These are phyloP conservation scores for Ennomos quercinarius DNA, from an alignment of 2,888 invertebrate species.

Conservation along the genomic window DNA sequence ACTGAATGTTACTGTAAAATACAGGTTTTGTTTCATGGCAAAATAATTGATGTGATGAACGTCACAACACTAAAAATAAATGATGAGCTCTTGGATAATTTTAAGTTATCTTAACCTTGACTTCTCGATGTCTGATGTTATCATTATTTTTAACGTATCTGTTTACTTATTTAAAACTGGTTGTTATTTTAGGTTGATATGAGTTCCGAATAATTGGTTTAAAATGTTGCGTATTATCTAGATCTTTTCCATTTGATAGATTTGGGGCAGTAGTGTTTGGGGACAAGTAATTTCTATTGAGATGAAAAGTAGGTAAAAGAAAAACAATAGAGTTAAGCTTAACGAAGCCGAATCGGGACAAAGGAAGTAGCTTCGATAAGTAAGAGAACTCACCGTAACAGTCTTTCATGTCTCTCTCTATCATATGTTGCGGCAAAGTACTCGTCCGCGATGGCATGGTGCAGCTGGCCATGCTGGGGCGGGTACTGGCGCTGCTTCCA, in stretches of 20 bases:
- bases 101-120: slow-evolving; percentile 19
- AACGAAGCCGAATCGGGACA: no score
- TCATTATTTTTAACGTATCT: slow-evolving; percentile 14
- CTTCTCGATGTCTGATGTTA: slow-evolving; percentile 16
- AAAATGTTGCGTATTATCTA: no score
- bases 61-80: slow-evolving; percentile 11
- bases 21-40: neutral
- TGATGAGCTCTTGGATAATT: slow-evolving; percentile 13
- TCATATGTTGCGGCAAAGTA: slow-evolving; percentile 85
- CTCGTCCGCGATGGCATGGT: slow-evolving; percentile 81
- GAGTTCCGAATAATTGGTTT: neutral
- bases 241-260: no score
- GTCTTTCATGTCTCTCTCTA: slow-evolving; percentile 88
- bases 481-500: slow-evolving; percentile 86
- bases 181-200: neutral
- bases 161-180: neutral
- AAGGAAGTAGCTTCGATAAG: no score
- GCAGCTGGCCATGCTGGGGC: slow-evolving; percentile 82
- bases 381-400: slow-evolving; percentile 84
- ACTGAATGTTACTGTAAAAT: neutral
- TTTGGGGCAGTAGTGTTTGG: no score
- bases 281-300: no score
- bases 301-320: no score
- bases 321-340: no score
- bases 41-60: slow-evolving; percentile 1